Evolutionary conservation across 2,113 vertebrate species (phyloP), one percentile per base, ranked within the genome.

Genomic region (Sula dactylatra): DNA sequence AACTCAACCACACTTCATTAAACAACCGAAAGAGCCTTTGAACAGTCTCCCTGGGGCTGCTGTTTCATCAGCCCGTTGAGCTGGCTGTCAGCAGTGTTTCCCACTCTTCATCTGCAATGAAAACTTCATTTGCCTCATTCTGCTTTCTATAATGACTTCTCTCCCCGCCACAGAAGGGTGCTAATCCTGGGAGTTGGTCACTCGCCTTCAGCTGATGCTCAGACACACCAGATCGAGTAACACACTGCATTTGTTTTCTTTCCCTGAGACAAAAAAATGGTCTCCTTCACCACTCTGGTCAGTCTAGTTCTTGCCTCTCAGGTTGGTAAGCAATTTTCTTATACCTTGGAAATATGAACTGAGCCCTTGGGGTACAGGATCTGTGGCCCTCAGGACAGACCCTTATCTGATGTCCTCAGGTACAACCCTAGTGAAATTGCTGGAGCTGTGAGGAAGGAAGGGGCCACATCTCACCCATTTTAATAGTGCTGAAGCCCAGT

Each of bases 1-100:
- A 96, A 91, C 44, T 85, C 84, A 91, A 76, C 40, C 49, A 82
- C 66, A 76, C 70, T 87, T 96, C 89, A 91, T 96, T 95, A 91
- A 84, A 84, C 82, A 91, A 90, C 66, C 6, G 11, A 65, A 95
- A 82, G 52, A 91, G 56, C 52, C 44, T 93, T 92, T 55, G 73
- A 95, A 84, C 47, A 61, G 62, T n/a, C 52, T 94, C 87, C 72
- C 70, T 69, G 52, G 70, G 84, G 87, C 76, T 90, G 61, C 76
- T 62, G 55, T 84, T 96, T 77, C 86, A 80, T 80, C 80, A 79
- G 73, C 44, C 52, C 2, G 0, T 66, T 69, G 47, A 93, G 52
- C 73, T 67, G 42, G 32, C 65, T 88, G 86, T 71, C 89, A 84
- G 52, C 61, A 74, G 25, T n/a, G 13, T 74, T 94, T 69, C 65